Conservation (phyloP, 2,113 vertebrate genomes). For the Campylomormyrus tamandua region DNA sequence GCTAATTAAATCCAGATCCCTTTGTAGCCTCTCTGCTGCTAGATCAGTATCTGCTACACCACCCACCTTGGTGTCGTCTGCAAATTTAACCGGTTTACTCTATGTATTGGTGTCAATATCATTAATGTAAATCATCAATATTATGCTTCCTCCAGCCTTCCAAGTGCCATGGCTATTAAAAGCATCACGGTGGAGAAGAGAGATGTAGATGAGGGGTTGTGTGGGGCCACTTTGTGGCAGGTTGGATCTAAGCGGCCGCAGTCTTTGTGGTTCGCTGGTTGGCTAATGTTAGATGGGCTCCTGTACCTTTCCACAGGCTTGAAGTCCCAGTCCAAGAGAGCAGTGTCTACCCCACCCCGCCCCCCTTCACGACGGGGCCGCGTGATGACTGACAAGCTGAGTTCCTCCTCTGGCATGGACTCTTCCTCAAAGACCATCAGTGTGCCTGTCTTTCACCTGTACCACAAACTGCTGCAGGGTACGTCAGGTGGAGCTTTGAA, state of each 20-base stretch:
- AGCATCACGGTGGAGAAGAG: neutral
- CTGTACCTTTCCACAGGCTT: conserved; percentile 62
- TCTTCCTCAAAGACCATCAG: conserved; percentile 89
- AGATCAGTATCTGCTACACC: too few species aligned
- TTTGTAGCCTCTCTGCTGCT: too few species aligned
- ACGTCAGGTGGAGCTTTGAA: neutral
- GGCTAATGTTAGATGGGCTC: neutral
- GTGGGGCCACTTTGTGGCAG: neutral
- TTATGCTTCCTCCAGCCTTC: neutral
- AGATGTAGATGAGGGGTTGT: neutral
- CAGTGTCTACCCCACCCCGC: conserved; percentile 86
- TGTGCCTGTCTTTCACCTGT: conserved; percentile 93
- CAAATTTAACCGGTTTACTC: too few species aligned
- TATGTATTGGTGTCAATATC: too few species aligned
- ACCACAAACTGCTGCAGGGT: conserved; percentile 86
- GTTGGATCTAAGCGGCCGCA: neutral
- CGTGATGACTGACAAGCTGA: conserved; percentile 83
- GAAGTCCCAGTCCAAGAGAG: conserved; percentile 95
- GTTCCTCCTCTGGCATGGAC: conserved; percentile 74
- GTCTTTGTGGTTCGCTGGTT: neutral
- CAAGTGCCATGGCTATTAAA: neutral
- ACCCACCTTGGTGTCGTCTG: too few species aligned
- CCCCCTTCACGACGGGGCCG: conserved; percentile 92
- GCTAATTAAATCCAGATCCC: too few species aligned
- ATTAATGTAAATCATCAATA: too few species aligned